Percentiles rank a stretch among this genome's conserved stretches.
phyloP scores from a whole-genome alignment of 2,888 invertebrate species.

The Athalia circularis region DNA sequence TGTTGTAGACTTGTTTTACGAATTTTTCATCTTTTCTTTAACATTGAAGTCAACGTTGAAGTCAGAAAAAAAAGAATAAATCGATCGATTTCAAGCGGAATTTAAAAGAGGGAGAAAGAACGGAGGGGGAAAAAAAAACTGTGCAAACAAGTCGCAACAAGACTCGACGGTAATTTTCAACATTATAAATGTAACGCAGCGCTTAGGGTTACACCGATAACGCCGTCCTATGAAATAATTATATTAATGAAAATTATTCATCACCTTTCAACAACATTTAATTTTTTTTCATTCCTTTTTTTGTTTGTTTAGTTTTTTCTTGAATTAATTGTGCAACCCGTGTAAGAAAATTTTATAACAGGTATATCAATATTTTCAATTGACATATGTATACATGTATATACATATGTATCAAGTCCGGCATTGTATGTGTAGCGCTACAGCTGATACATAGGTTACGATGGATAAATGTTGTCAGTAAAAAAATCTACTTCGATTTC shows the following conservation, averaged over 20 bases:
- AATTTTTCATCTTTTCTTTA: neutral
- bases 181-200: conserved; percentile 61
- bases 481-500: neutral
- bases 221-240: conserved; percentile 69
- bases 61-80: neutral
- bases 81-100: neutral
- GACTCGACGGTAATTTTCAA: conserved; percentile 66
- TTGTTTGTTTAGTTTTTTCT: neutral
- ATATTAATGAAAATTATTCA: conserved; percentile 54
- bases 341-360: neutral
- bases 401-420: conserved; percentile 20
- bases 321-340: conserved; percentile 12
- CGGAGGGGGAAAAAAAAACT: neutral
- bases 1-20: neutral
- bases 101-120: neutral
- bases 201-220: conserved; percentile 51
- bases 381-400: neutral
- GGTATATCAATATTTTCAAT: neutral
- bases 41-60: neutral
- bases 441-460: conserved; percentile 31
- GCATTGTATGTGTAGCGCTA: conserved; percentile 31
- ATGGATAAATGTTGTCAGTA: neutral
- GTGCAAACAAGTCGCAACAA: conserved; percentile 46
- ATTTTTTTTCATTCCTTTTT: too few species aligned
- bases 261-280: neutral